Percentiles rank a stretch among this genome's conserved stretches.
Conservation (phyloP, 2,797 vertebrate genomes). For the Oreochromis mossambicus region DNA sequence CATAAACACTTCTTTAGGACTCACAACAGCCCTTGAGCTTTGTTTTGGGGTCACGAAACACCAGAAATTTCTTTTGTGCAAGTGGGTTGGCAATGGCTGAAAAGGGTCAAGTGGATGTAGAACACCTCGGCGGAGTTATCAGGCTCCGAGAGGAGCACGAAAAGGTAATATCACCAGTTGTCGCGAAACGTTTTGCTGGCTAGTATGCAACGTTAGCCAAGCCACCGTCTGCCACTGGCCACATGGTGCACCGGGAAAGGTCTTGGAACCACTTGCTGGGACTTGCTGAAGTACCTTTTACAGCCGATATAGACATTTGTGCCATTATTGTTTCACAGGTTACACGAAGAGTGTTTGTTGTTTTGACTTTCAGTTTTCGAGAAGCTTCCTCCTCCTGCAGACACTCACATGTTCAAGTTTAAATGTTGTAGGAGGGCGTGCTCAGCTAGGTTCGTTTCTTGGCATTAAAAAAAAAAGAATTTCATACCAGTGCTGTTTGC, state of each 20-base stretch:
- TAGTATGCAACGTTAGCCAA: background rate
- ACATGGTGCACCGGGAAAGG: conserved; percentile 20
- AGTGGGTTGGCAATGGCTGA: conserved; percentile 68
- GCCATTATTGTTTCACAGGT: background rate
- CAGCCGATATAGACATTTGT: rapidly evolving
- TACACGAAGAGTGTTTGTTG: background rate
- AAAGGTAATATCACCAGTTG: conserved; percentile 80
- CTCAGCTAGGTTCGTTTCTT: background rate
- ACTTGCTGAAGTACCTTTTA: background rate
- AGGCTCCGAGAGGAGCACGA: conserved; percentile 86
- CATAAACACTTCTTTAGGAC: conserved; percentile 96
- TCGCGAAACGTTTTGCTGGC: background rate
- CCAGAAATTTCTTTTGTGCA: conserved; percentile 4
- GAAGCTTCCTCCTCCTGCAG: conserved; percentile 42
- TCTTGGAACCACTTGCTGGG: background rate
- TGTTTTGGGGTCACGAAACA: conserved; percentile 35
- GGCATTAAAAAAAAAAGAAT: background rate
- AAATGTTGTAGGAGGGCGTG: background rate
- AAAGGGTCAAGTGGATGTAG: conserved; percentile 30
- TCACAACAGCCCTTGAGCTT: conserved; percentile 83
- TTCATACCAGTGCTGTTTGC: background rate
- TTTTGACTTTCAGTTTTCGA: conserved; percentile 21
- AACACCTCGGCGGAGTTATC: conserved; percentile 64
- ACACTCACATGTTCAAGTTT: conserved; percentile 19
- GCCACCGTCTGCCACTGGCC: background rate